Base-by-base conservation (phyloP, 2,113 vertebrate species). In the Thalassarche chlororhynchos region DNA sequence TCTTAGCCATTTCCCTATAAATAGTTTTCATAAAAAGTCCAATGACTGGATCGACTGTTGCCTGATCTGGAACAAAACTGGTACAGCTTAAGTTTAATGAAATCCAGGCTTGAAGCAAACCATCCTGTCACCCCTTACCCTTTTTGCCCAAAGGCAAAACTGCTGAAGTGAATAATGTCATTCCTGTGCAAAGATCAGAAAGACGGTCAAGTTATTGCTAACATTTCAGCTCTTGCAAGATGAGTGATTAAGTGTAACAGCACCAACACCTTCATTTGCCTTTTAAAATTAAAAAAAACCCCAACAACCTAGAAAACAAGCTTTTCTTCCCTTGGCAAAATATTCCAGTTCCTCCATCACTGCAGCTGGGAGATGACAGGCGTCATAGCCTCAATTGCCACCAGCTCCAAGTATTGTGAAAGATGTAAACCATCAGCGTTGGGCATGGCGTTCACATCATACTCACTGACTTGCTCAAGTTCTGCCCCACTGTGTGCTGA, bases 11-110 rank as follows among this genome's bases (percentile, higher is more conserved):
- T 90, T 81, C 69, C 46, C 75, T 87, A 51, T n/a, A 64, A 95
- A 87, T 62, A 84, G 29, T 77, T 93, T 90, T 92, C 68, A 18
- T 40, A 58, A 80, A 47, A 94, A 79, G 26, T 78, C 42, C n/a
- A 47, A 17, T 66, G 46, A 69, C 61, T 66, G 74, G 44, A 47
- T 84, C 69, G 70, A 31, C 51, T 60, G 40, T 77, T 97, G 89
- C 79, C 76, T 93, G 78, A 93, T 77, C 86, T 75, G 78, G 88
- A 91, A 29, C 34, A 85, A 90, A 90, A 94, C 17, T 32, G 28
- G 44, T 82, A 75, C 42, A 54, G 62, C 46, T 91, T 38, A 65
- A 54, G 29, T 76, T 86, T 90, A 84, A 81, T 78, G 44, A 91
- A 91, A 78, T 64, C 36, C 80, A 68, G 60, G 32, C 62, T 83